Percentiles rank a stretch among this genome's conserved stretches.
These are phyloP conservation scores for Sitta carolinensis DNA, from an alignment of 2,797 vertebrate species.

Conservation along the genomic window DNA sequence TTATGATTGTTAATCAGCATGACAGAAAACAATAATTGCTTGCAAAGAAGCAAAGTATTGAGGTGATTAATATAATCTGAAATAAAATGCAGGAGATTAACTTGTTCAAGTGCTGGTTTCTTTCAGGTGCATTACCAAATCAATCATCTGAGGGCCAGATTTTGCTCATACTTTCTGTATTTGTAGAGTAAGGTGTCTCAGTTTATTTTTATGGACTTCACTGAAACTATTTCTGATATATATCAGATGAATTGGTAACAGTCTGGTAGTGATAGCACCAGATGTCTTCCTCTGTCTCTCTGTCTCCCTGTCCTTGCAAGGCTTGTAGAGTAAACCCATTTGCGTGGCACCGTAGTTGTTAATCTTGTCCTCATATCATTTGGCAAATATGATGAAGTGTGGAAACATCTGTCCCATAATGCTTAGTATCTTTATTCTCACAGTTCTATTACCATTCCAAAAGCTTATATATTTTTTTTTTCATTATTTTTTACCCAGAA, in stretches of 20 bases:
- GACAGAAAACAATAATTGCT: conserved; percentile 41
- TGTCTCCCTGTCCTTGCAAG: not conserved
- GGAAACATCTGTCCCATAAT: not conserved
- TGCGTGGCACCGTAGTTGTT: not conserved
- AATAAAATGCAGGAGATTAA: conserved; percentile 31
- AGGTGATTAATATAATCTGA: not conserved
- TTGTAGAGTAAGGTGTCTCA: not conserved
- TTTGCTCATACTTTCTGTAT: not conserved
- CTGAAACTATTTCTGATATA: not conserved
- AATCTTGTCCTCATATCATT: not conserved
- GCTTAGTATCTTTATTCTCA: not conserved
- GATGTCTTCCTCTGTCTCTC: not conserved
- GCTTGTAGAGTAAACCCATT: not conserved
- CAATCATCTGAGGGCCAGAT: not conserved
- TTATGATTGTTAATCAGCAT: conserved; percentile 15
- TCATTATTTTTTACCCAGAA: not conserved
- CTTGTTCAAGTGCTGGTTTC: not conserved
- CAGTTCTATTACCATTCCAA: not conserved
- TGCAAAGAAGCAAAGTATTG: conserved; percentile 19
- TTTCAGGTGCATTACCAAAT: not conserved
- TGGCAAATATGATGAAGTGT: not conserved
- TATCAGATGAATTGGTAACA: not conserved
- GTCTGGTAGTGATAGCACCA: not conserved
- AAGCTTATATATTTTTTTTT: not conserved
- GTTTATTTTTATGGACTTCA: not conserved